Evolutionary conservation across 2,797 vertebrate species (phyloP), one percentile per base, ranked within the genome.

Genomic region (Ptychadena robeensis): DNA sequence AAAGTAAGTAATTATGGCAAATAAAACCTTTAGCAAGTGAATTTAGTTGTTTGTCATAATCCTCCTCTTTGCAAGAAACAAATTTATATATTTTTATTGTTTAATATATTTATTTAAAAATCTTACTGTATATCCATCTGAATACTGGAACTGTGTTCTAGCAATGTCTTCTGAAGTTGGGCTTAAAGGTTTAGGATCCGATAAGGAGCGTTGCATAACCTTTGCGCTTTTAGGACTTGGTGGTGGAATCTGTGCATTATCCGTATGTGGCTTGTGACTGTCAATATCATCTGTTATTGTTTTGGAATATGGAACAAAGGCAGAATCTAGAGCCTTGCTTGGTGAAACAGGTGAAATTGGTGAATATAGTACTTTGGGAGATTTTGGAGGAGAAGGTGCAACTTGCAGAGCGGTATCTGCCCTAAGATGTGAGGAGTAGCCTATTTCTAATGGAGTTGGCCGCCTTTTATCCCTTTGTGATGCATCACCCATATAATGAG

Each of bases 151-250:
- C 86, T 95, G 95, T 90, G 92, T 89, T 91, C 96, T 96, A 89
- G 94, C 91, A 91, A 93, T 94, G 89, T 98, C 96, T 73, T 99
- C 98, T 86, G 94, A 95, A 82, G 95, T 94, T 73, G 97, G 96
- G 93, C 96, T 98, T 82, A 98, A 92, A 86, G 97, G 96, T 89
- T 98, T 98, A 70, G 96, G 96, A 91, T 99, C 97, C 90, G 96
- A 98, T 85, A 98, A 88, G 89, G 96, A 98, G 79, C 97, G 96
- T 83, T 98, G 97, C 86, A 97, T 96, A 89, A 95, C 88, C 90
- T 96, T 98, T 90, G 96, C 90, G 9, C 95, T 91, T 87, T 96
- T 95, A 89, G 97, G 96, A 83, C 96, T 97, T 87, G 90, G 88
- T 80, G 95, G 96, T 82, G 95, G 95, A 91, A 94, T 94, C 87